Conservation (phyloP, 2,888 invertebrate species). For the Eupithecia subfuscata region DNA sequence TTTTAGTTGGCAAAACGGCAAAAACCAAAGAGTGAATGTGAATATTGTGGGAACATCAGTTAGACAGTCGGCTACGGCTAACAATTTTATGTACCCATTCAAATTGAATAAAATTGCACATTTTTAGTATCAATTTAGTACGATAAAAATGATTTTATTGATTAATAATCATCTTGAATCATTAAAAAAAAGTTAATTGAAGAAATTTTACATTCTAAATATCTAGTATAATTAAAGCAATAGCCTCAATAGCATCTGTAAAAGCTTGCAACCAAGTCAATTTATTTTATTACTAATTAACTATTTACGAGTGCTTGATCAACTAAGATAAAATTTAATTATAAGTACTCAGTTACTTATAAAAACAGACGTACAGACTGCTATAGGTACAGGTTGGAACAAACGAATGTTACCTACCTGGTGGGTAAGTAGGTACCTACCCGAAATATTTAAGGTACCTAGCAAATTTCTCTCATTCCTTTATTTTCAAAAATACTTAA, state of each 20-base stretch:
- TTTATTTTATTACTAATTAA: conserved; percentile 1
- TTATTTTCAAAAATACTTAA: too few species aligned
- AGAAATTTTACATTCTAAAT: neutral
- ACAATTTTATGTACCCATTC: neutral
- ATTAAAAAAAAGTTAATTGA: neutral
- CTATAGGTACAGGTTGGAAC: neutral
- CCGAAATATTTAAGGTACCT: neutral
- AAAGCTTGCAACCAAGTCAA: neutral
- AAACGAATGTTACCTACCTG: neutral
- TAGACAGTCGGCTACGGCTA: neutral
- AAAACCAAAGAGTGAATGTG: neutral
- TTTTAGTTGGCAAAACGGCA: neutral
- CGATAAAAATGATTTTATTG: neutral
- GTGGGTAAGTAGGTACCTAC: neutral
- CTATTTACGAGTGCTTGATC: neutral
- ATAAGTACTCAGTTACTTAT: neutral
- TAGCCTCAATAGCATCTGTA: neutral
- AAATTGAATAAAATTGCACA: neutral
- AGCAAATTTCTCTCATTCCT: neutral
- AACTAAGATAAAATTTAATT: neutral
- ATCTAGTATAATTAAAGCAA: neutral
- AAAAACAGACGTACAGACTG: neutral
- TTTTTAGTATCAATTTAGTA: neutral
- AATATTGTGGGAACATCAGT: neutral
- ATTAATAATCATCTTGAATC: neutral